Evolutionary conservation across 2,113 vertebrate species (phyloP).

Genomic region (Ageneiosus marmoratus): DNA sequence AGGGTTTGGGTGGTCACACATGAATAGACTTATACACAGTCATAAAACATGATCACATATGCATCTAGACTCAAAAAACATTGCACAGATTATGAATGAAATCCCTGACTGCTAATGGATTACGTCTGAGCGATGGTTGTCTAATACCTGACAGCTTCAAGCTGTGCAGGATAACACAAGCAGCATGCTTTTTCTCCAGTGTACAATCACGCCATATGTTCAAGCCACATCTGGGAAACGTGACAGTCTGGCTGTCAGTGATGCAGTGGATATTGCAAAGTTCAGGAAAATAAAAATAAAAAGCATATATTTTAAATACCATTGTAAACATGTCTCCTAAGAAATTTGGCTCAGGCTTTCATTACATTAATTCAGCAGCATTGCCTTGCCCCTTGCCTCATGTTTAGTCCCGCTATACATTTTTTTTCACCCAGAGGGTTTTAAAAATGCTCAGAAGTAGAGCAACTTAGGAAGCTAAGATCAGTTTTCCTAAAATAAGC

Average conservation of each 20-base stretch:
- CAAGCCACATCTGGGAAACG: neutral
- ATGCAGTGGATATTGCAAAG: neutral
- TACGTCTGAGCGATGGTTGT: neutral
- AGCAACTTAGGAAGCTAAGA: no score
- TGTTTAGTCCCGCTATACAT: no score
- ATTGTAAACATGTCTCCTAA: neutral
- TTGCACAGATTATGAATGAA: slow-evolving; percentile 16
- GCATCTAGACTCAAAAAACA: neutral
- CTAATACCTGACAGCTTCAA: neutral
- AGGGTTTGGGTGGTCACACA: neutral
- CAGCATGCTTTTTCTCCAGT: neutral
- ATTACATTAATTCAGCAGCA: no score
- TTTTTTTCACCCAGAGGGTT: no score
- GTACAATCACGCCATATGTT: neutral
- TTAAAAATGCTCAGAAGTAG: no score
- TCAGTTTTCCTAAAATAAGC: no score
- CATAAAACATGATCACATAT: neutral
- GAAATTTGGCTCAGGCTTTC: neutral
- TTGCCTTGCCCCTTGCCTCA: no score
- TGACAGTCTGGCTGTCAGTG: neutral
- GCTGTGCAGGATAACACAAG: slow-evolving; percentile 1
- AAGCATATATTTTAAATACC: neutral
- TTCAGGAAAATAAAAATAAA: neutral
- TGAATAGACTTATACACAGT: neutral
- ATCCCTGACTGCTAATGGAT: neutral